Evolutionary conservation across 2,888 invertebrate genomes (phyloP).

Genomic region (Crepidodera aurea): DNA sequence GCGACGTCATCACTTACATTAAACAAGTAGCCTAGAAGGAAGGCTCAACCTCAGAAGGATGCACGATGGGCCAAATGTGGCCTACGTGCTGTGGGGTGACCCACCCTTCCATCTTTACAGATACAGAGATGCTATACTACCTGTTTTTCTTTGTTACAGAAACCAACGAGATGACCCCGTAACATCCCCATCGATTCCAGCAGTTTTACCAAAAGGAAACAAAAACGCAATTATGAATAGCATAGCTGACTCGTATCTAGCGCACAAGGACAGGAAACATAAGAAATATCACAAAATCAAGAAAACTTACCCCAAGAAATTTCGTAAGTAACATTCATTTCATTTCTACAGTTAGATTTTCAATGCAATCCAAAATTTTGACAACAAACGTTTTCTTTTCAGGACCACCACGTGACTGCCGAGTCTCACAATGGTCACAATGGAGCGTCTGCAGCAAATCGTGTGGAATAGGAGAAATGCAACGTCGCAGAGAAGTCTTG

Average conservation of each 20-base stretch:
- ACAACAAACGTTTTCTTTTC: too few species aligned
- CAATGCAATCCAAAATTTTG: too few species aligned
- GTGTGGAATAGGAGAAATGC: slow-evolving; percentile 89
- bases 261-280: slow-evolving; percentile 59
- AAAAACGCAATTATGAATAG: slow-evolving; percentile 76
- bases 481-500: slow-evolving; percentile 79
- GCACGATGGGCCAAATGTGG: too few species aligned
- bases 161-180: slow-evolving; percentile 41
- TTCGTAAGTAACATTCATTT: slow-evolving; percentile 56
- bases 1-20: too few species aligned
- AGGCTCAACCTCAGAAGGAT: too few species aligned
- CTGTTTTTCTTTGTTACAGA: slow-evolving; percentile 39
- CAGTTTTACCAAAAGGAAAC: slow-evolving; percentile 71
- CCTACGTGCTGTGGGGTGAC: too few species aligned
- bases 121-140: too few species aligned
- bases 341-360: too few species aligned
- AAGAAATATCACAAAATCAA: slow-evolving; percentile 60
- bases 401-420: slow-evolving; percentile 79
- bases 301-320: slow-evolving; percentile 57
- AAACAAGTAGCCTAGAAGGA: too few species aligned
- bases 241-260: slow-evolving; percentile 73
- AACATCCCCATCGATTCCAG: slow-evolving; percentile 59
- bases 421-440: slow-evolving; percentile 84
- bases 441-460: slow-evolving; percentile 89
- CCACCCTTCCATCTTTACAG: too few species aligned